Conservation (phyloP, 1,140 invertebrate genomes). For the Mycetomoellerius zeteki region DNA sequence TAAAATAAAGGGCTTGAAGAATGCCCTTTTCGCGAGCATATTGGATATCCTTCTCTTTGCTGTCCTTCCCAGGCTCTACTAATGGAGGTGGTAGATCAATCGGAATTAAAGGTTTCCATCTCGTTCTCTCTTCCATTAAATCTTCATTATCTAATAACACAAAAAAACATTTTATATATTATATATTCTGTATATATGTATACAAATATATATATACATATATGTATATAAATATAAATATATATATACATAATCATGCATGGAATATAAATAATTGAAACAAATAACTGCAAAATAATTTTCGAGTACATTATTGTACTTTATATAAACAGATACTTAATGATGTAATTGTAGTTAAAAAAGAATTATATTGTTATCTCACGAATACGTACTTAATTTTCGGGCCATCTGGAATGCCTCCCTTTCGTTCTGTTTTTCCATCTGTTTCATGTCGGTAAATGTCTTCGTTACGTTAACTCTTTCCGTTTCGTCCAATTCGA, state of each 20-base stretch:
- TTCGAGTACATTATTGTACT: neutral
- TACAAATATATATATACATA: no score
- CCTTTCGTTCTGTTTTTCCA: conserved; percentile 95
- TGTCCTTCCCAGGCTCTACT: conserved; percentile 92
- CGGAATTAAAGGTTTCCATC: conserved; percentile 90
- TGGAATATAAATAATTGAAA: conserved; percentile 1
- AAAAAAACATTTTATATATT: conserved; percentile 56
- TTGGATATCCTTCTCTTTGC: conserved; percentile 95
- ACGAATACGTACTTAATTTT: conserved; percentile 88
- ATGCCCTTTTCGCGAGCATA: conserved; percentile 94
- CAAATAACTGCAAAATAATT: neutral
- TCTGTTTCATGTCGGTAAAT: conserved; percentile 96
- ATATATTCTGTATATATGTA: conserved; percentile 3
- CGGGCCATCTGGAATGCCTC: conserved; percentile 93
- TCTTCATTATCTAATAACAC: conserved; percentile 89
- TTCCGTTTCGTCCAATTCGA: conserved; percentile 97
- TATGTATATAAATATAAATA: no score
- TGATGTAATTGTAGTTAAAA: neutral
- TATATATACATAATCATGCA: neutral
- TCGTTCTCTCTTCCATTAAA: conserved; percentile 92
- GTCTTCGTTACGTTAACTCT: conserved; percentile 97
- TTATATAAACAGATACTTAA: neutral
- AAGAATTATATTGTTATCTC: conserved; percentile 11
- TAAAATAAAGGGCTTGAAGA: conserved; percentile 95
- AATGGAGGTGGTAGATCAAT: conserved; percentile 90